Evolutionary conservation across 2,113 vertebrate species (phyloP).

Genomic region (Chaetorhynchus papuensis): DNA sequence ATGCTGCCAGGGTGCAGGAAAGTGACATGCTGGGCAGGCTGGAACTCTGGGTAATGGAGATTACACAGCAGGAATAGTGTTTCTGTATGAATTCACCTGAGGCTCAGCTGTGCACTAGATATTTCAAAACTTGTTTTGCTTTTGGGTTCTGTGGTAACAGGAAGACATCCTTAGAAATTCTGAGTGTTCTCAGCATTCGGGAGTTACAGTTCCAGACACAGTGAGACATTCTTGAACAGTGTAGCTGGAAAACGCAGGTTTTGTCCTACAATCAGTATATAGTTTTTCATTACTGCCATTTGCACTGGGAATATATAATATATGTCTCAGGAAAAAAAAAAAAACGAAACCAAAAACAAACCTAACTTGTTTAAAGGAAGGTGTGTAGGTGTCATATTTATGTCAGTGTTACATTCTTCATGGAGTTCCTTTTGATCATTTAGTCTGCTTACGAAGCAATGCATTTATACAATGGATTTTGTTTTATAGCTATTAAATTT

Average conservation of each 20-base stretch:
- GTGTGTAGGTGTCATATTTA: not conserved
- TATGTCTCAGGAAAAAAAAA: not conserved
- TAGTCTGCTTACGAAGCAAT: not conserved
- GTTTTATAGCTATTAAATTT: not conserved
- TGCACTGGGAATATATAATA: not conserved
- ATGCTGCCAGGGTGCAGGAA: not conserved
- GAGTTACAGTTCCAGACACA: not conserved
- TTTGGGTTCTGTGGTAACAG: not conserved
- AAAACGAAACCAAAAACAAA: accelerated
- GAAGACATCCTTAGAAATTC: not conserved
- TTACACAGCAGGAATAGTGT: not conserved
- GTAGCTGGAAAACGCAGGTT: not conserved
- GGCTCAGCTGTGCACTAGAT: not conserved
- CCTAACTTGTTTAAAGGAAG: not conserved
- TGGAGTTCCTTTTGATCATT: not conserved
- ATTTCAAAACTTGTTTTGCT: not conserved
- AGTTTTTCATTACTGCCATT: not conserved
- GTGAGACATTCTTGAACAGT: not conserved
- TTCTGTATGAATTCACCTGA: not conserved
- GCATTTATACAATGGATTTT: not conserved
- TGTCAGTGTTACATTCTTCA: not conserved
- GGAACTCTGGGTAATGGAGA: not conserved
- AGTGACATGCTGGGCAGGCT: not conserved
- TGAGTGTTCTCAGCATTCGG: not conserved
- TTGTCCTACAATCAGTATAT: not conserved